These are phyloP conservation scores for Charina bottae DNA, from an alignment of 2,113 vertebrate genomes.

Conservation along the genomic window DNA sequence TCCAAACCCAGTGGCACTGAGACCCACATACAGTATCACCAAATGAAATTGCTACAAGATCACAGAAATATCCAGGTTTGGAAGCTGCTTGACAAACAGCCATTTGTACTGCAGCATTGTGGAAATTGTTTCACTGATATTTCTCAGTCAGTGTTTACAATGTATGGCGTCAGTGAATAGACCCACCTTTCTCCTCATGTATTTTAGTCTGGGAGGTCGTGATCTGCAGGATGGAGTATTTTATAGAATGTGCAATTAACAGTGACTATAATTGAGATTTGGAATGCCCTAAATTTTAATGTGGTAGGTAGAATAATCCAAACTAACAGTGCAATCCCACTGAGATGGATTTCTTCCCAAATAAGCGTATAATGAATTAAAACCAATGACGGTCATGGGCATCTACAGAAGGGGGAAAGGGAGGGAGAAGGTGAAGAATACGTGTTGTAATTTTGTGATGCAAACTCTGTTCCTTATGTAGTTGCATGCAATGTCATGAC, in stretches of 20 bases:
- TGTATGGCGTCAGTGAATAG: slow-evolving; percentile 51
- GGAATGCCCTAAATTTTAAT: not conserved
- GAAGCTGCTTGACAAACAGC: slow-evolving; percentile 46
- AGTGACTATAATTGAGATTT: slow-evolving; percentile 59
- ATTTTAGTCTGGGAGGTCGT: slow-evolving; percentile 60
- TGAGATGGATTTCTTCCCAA: not conserved
- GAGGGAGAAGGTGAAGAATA: not conserved
- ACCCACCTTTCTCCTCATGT: slow-evolving; percentile 28
- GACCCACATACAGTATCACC: slow-evolving; percentile 34
- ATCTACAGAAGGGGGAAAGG: not conserved
- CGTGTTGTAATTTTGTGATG: not conserved
- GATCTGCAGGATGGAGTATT: slow-evolving; percentile 64
- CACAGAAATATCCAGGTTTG: slow-evolving; percentile 36
- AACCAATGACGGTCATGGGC: not conserved
- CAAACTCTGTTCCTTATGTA: not conserved
- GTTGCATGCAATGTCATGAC: not conserved
- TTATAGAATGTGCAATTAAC: slow-evolving; percentile 51
- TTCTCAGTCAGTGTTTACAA: slow-evolving; percentile 60
- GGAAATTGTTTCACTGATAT: slow-evolving; percentile 56
- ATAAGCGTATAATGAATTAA: not conserved
- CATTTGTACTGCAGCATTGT: slow-evolving; percentile 5
- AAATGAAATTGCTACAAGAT: slow-evolving; percentile 47
- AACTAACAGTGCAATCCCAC: not conserved
- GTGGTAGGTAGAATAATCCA: not conserved
- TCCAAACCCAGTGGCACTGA: not conserved